phyloP scores from a whole-genome alignment of 2,113 vertebrate genomes.

The Zosterops pallidus region DNA sequence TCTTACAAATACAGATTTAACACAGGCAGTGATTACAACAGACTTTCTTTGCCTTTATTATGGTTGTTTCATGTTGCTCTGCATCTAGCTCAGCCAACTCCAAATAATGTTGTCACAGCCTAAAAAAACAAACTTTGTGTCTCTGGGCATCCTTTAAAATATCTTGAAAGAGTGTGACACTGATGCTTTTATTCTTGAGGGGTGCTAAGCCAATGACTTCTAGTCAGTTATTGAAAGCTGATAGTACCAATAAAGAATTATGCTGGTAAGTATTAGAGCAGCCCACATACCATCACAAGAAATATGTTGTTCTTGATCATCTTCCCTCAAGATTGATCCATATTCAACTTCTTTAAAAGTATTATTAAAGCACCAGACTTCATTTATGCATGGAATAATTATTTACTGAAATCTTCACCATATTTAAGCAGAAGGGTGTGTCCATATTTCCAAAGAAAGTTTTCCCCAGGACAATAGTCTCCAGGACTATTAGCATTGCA shows the following conservation, averaged over 20 bases:
- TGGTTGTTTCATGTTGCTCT: not conserved
- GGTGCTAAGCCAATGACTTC: not conserved
- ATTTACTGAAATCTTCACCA: not conserved
- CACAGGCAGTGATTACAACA: not conserved
- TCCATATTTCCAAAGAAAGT: not conserved
- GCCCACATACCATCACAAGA: not conserved
- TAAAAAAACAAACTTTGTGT: not conserved
- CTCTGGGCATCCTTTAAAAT: not conserved
- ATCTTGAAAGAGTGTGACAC: not conserved
- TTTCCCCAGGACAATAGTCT: not conserved
- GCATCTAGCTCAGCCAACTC: not conserved
- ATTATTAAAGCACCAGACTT: not conserved
- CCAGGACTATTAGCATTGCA: not conserved
- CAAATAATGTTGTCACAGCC: not conserved
- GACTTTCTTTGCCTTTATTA: conserved; percentile 44
- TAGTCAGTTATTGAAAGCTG: not conserved
- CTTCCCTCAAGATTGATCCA: not conserved
- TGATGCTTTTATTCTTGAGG: not conserved
- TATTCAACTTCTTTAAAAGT: not conserved
- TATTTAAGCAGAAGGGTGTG: not conserved
- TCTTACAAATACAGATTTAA: not conserved
- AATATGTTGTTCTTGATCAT: not conserved
- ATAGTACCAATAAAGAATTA: not conserved
- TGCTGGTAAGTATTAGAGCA: not conserved
- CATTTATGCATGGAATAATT: not conserved